A percentile compares a stretch with the other conserved stretches of the same genome.
Conservation (phyloP, 2,888 invertebrate species). For the Megamerina dolium region DNA sequence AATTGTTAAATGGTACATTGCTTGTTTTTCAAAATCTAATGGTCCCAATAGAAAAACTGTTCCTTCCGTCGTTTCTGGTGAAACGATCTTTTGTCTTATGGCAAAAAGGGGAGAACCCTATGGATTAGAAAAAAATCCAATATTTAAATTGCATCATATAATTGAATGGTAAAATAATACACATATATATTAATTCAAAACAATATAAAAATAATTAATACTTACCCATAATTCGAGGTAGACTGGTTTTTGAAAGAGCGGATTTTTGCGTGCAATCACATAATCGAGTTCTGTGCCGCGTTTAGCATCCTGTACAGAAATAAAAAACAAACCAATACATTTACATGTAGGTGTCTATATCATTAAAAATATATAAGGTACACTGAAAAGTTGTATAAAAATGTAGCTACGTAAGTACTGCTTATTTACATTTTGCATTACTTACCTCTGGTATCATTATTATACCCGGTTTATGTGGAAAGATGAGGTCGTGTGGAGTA, state of each 20-base stretch:
- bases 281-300: constrained; percentile 77
- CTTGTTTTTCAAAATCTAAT: constrained; percentile 82
- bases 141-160: too few species aligned
- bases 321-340: not conserved
- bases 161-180: too few species aligned
- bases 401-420: not conserved
- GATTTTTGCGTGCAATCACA: constrained; percentile 74
- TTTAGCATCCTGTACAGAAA: constrained; percentile 61
- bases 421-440: too few species aligned
- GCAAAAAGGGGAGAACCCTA: constrained; percentile 72
- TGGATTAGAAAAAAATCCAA: constrained; percentile 23
- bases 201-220: constrained; percentile 15
- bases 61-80: constrained; percentile 72
- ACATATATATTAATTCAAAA: not conserved
- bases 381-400: not conserved
- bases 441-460: constrained; percentile 70
- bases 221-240: constrained; percentile 77
- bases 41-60: constrained; percentile 70
- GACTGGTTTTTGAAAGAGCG: constrained; percentile 68
- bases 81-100: constrained; percentile 69
- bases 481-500: constrained; percentile 75
- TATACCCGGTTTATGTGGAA: constrained; percentile 73
- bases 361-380: not conserved
- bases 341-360: not conserved
- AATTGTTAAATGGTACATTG: constrained; percentile 81